These are phyloP conservation scores for Agrilus planipennis DNA, from an alignment of 1,140 invertebrate genomes.

Conservation along the genomic window DNA sequence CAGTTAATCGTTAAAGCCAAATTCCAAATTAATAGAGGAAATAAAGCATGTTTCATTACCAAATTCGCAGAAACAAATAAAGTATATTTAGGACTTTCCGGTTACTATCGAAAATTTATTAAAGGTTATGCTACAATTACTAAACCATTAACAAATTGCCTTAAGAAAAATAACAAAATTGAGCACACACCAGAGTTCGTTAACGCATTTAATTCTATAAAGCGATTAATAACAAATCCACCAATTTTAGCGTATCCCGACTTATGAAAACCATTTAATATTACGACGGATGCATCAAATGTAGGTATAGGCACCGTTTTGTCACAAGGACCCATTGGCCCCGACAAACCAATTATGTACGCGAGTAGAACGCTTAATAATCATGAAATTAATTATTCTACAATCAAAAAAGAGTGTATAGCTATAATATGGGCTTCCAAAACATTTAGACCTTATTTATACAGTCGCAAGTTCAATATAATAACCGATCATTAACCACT, in stretches of 20 bases:
- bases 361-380: constrained; percentile 7
- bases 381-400: constrained; percentile 5
- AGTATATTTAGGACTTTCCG: too few relatives aligned
- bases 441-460: constrained; percentile 1
- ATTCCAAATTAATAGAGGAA: too few relatives aligned
- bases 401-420: neutral
- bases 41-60: too few relatives aligned
- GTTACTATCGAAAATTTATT: too few relatives aligned
- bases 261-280: constrained; percentile 15
- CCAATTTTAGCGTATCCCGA: neutral
- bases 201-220: too few relatives aligned
- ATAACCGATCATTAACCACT: neutral
- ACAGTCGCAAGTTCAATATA: neutral
- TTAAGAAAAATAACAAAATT: too few relatives aligned
- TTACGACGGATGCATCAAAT: constrained; percentile 29
- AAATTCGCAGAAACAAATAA: too few relatives aligned
- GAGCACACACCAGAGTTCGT: too few relatives aligned
- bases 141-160: too few relatives aligned
- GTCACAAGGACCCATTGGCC: constrained; percentile 19
- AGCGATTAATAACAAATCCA: neutral
- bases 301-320: constrained; percentile 28
- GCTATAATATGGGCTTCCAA: neutral
- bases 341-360: constrained; percentile 26
- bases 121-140: too few relatives aligned
- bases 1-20: too few relatives aligned